Conservation (phyloP, 2,797 vertebrate genomes). For the Sternarchorhynchus goeldii region DNA sequence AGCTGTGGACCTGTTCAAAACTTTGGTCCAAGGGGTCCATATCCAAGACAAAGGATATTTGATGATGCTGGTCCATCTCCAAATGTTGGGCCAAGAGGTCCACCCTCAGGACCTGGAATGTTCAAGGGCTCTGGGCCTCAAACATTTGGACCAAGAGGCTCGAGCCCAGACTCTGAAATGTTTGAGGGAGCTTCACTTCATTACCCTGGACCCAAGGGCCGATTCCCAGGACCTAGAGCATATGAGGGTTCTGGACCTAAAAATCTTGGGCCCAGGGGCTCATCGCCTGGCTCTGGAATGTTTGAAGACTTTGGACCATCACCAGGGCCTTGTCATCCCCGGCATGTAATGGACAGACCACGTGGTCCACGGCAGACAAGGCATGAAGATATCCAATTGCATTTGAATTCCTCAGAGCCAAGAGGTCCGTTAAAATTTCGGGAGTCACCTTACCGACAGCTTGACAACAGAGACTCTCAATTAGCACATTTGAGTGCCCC, state of each 20-base stretch:
- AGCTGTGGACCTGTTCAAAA: conserved; percentile 55
- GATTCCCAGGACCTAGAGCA: conserved; percentile 55
- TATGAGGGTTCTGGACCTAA: conserved; percentile 57
- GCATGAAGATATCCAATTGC: conserved; percentile 67
- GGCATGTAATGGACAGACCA: conserved; percentile 61
- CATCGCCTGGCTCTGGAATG: conserved; percentile 61
- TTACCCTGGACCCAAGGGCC: conserved; percentile 1
- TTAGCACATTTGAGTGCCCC: conserved; percentile 66
- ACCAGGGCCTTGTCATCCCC: neutral
- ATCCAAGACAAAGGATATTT: conserved; percentile 65
- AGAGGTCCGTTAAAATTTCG: conserved; percentile 65
- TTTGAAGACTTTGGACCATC: conserved; percentile 5
- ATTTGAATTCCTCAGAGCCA: conserved; percentile 71
- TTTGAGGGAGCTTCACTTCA: conserved; percentile 33
- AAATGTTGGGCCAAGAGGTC: conserved; percentile 58
- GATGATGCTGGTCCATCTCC: conserved; percentile 56
- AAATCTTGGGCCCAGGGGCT: conserved; percentile 58
- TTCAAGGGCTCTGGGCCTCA: conserved; percentile 58
- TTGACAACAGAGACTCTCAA: conserved; percentile 66
- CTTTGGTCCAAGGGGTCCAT: conserved; percentile 60
- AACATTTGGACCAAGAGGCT: conserved; percentile 58
- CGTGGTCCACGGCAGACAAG: conserved; percentile 66
- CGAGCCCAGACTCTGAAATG: conserved; percentile 61
- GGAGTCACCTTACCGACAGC: conserved; percentile 5
- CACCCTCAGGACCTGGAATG: conserved; percentile 64